Evolutionary conservation across 2,113 vertebrate species (phyloP).

Genomic region (Hepsetus odoe): DNA sequence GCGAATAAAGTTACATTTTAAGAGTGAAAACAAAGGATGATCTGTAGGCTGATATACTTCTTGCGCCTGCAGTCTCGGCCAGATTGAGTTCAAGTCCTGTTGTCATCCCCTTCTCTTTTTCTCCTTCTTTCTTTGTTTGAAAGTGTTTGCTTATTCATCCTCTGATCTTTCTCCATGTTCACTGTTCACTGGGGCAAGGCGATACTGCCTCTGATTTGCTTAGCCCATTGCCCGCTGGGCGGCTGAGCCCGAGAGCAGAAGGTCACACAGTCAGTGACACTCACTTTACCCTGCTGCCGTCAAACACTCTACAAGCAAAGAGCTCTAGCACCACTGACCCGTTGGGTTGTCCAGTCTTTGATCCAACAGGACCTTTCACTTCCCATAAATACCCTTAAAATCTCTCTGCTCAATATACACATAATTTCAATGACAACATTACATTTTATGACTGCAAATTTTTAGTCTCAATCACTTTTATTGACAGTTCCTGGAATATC

Average conservation of each 20-base stretch:
- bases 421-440: not conserved
- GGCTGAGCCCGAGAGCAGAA: constrained; percentile 66
- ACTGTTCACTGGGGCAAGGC: constrained; percentile 18
- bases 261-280: constrained; percentile 67
- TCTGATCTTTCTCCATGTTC: constrained; percentile 1
- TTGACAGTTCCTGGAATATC: constrained; percentile 22
- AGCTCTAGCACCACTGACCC: constrained; percentile 9
- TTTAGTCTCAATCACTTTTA: constrained; percentile 14
- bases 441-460: not conserved
- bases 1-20: not conserved
- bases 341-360: constrained; percentile 7
- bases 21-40: not conserved
- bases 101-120: no score
- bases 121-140: not conserved
- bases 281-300: constrained; percentile 26
- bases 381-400: not conserved
- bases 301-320: not conserved
- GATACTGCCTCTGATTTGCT: constrained; percentile 63
- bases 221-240: constrained; percentile 47
- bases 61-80: constrained; percentile 27
- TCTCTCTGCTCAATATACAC: not conserved
- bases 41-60: not conserved
- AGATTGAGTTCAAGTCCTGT: not conserved
- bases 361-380: not conserved
- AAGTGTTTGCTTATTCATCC: not conserved